These are phyloP conservation scores for Calcarius lapponicus DNA, from an alignment of 2,797 vertebrate genomes.

Conservation along the genomic window DNA sequence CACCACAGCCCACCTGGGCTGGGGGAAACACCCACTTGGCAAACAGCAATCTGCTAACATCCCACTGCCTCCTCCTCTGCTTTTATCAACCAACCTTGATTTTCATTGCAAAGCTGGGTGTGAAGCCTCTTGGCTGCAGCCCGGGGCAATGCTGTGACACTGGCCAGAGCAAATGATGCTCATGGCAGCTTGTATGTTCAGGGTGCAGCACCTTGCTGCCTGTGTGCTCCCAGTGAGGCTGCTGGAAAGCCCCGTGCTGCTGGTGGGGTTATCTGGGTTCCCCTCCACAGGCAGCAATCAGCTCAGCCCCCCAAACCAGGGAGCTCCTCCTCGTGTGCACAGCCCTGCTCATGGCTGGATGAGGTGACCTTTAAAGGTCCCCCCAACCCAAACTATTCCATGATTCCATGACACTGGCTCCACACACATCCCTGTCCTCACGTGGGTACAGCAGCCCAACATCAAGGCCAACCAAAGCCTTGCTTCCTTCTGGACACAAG, in stretches of 20 bases:
- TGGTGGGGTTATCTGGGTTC: rapidly evolving
- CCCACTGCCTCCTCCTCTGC: background rate
- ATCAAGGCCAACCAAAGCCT: rapidly evolving
- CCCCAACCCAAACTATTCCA: background rate
- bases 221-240: background rate
- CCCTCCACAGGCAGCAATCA: background rate
- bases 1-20: background rate
- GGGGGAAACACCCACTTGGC: background rate
- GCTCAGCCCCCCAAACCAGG: background rate
- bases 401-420: rapidly evolving
- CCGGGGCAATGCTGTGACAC: background rate
- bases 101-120: background rate
- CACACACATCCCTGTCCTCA: background rate
- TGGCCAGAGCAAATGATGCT: background rate
- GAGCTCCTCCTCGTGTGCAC: rapidly evolving
- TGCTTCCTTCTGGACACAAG: background rate
- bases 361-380: background rate
- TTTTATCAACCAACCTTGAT: background rate
- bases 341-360: background rate
- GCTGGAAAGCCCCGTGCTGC: rapidly evolving
- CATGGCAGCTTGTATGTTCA: rapidly evolving
- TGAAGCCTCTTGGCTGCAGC: background rate
- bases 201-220: background rate
- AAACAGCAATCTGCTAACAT: background rate
- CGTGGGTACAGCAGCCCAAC: background rate